phyloP scores from a whole-genome alignment of 2,888 invertebrate genomes.

The Neria commutata region DNA sequence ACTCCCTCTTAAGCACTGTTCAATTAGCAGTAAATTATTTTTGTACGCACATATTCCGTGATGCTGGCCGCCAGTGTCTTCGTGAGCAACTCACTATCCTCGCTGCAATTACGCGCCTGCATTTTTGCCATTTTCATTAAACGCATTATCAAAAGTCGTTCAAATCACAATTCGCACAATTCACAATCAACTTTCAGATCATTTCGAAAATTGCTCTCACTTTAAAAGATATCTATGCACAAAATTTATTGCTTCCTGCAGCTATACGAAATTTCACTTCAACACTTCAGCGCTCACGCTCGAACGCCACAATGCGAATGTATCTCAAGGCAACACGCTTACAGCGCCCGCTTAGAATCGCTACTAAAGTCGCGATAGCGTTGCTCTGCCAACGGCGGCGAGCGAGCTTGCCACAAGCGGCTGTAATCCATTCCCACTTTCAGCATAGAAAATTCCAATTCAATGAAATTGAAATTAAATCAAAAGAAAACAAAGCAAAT shows the following conservation, averaged over 20 bases:
- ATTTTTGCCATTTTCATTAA: conserved; percentile 28
- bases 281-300: neutral
- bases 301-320: neutral
- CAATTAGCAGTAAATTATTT: conserved; percentile 7
- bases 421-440: neutral
- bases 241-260: too few species aligned
- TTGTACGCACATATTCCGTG: conserved; percentile 51
- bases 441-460: conserved; percentile 5
- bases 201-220: too few species aligned
- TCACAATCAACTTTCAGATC: neutral
- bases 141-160: neutral
- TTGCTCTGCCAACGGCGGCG: neutral
- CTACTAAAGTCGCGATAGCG: conserved; percentile 32
- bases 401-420: neutral
- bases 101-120: conserved; percentile 22
- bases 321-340: conserved; percentile 16
- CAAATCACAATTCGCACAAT: neutral
- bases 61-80: conserved; percentile 49
- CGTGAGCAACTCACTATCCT: conserved; percentile 25
- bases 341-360: conserved; percentile 36
- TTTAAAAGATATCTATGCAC: too few species aligned
- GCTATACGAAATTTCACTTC: neutral
- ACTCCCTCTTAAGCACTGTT: too few species aligned
- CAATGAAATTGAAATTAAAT: conserved; percentile 13
- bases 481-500: conserved; percentile 12